These are phyloP conservation scores for Calephelis perditalis DNA, from an alignment of 2,888 invertebrate species.

Conservation along the genomic window DNA sequence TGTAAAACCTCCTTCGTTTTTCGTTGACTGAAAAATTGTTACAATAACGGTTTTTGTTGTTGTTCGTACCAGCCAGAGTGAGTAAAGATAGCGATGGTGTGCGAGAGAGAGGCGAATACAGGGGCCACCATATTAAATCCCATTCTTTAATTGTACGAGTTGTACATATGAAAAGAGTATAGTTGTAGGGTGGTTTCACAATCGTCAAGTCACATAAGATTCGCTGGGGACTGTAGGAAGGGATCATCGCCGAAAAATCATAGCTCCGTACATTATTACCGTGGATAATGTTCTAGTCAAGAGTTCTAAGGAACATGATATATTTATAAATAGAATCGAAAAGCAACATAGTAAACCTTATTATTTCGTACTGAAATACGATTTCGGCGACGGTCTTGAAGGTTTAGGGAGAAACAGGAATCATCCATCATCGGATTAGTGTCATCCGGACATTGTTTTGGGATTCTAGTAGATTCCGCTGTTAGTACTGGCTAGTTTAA, in stretches of 20 bases:
- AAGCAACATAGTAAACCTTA: not conserved
- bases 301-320: conserved; percentile 7
- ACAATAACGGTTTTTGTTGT: too few species aligned
- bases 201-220: not conserved
- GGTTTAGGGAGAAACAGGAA: not conserved
- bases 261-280: conserved; percentile 1
- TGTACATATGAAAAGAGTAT: too few species aligned
- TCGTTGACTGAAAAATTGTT: too few species aligned
- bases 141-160: too few species aligned
- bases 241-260: conserved; percentile 1
- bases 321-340: conserved; percentile 11
- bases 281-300: conserved; percentile 7
- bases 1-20: too few species aligned
- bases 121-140: too few species aligned
- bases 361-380: conserved; percentile 1
- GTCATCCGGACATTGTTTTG: too few species aligned
- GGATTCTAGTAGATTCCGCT: too few species aligned
- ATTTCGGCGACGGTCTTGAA: conserved; percentile 1
- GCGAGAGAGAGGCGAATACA: too few species aligned
- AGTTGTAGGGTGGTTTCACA: not conserved
- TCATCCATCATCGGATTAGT: not conserved
- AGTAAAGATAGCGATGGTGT: too few species aligned
- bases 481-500: too few species aligned
- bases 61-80: too few species aligned
- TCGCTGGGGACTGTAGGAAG: not conserved